Evolutionary conservation across 2,888 invertebrate species (phyloP).

Genomic region (Suillia variegata): DNA sequence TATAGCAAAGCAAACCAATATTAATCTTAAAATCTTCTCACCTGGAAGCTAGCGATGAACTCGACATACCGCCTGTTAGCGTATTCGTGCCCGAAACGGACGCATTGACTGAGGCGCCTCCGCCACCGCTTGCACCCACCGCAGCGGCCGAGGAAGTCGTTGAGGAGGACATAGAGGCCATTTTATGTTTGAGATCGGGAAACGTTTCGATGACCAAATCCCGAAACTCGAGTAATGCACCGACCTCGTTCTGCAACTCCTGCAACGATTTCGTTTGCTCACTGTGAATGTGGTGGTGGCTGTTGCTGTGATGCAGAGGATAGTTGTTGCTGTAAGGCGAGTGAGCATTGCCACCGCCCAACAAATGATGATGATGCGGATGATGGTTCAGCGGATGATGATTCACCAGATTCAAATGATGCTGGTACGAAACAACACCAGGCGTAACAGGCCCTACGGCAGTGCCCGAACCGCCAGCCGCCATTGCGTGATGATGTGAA

Average conservation of each 20-base stretch:
- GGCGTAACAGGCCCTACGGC: constrained; percentile 37
- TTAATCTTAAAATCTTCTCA: constrained; percentile 17
- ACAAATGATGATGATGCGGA: constrained; percentile 43
- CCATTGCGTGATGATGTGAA: constrained; percentile 27
- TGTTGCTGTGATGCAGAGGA: constrained; percentile 62
- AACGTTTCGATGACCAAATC: constrained; percentile 94
- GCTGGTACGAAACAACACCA: constrained; percentile 48
- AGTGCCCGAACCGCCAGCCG: constrained; percentile 3
- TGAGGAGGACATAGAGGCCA: constrained; percentile 70
- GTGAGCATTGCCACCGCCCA: constrained; percentile 54
- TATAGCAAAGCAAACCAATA: neutral
- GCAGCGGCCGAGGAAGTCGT: constrained; percentile 43
- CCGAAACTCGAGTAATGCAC: constrained; percentile 87
- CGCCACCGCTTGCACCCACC: constrained; percentile 31
- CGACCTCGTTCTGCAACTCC: constrained; percentile 93
- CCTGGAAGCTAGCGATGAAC: constrained; percentile 58
- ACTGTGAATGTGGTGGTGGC: constrained; percentile 74
- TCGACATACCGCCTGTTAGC: constrained; percentile 54
- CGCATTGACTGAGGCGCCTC: constrained; percentile 37
- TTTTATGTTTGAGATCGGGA: constrained; percentile 87
- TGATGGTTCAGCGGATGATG: constrained; percentile 42
- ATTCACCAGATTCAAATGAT: constrained; percentile 43
- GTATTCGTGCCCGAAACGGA: constrained; percentile 48
- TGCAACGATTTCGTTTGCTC: constrained; percentile 91
- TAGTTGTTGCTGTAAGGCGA: constrained; percentile 51